Evolutionary conservation across 2,797 vertebrate genomes (phyloP).

Genomic region (Sebastes steindachneri): DNA sequence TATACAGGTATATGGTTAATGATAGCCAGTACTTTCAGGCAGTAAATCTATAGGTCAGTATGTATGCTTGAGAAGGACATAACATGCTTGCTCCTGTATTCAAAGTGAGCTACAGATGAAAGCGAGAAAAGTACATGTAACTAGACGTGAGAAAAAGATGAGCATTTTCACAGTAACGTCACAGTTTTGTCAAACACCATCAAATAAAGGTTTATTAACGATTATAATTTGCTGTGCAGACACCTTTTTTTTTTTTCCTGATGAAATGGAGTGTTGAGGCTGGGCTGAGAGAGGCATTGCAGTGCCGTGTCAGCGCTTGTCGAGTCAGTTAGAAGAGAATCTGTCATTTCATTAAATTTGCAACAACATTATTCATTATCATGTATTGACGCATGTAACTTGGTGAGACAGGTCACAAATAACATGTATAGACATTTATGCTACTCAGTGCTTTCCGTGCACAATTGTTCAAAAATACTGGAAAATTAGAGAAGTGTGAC

Average conservation of each 20-base stretch:
- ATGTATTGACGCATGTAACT: conserved; percentile 61
- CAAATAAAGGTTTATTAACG: conserved; percentile 73
- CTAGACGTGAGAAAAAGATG: conserved; percentile 38
- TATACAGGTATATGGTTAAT: background rate
- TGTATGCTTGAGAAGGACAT: background rate
- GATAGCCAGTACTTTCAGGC: background rate
- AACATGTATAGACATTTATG: conserved; percentile 45
- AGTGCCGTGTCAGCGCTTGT: conserved; percentile 68
- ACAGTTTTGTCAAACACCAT: conserved; percentile 63
- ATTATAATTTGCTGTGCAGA: conserved; percentile 72
- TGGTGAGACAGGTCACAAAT: conserved; percentile 57
- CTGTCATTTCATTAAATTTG: conserved; percentile 74
- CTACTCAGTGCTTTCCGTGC: conserved; percentile 19
- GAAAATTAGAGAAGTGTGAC: conserved; percentile 34
- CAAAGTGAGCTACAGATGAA: conserved; percentile 35
- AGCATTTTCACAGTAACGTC: conserved; percentile 56
- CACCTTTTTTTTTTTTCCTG: conserved; percentile 61
- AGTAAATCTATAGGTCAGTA: background rate
- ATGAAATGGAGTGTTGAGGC: conserved; percentile 68
- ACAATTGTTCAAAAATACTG: conserved; percentile 40
- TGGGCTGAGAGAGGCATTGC: conserved; percentile 51
- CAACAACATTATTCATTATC: conserved; percentile 70
- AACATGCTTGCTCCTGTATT: conserved; percentile 29
- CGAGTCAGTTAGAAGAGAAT: conserved; percentile 64
- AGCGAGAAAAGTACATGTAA: conserved; percentile 27